Percentiles rank a stretch among this genome's conserved stretches.
Conservation (phyloP, 2,797 vertebrate species). For the Phataginus tricuspis region DNA sequence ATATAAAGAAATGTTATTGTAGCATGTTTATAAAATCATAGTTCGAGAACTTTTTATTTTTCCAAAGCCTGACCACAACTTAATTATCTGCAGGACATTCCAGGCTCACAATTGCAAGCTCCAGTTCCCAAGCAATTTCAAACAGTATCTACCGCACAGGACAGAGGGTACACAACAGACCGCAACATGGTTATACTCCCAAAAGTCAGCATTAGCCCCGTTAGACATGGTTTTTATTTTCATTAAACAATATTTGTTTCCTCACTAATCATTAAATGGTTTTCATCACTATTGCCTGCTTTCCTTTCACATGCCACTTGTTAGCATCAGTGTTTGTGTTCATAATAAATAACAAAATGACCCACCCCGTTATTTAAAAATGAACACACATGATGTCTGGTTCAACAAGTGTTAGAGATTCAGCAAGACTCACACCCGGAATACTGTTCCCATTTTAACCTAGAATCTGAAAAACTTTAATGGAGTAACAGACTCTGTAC, state of each 20-base stretch:
- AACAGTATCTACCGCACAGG: conserved; percentile 91
- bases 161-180: conserved; percentile 85
- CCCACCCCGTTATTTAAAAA: conserved; percentile 56
- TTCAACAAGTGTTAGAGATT: not conserved
- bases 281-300: conserved; percentile 83
- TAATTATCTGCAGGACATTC: conserved; percentile 97
- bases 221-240: conserved; percentile 88
- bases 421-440: not conserved
- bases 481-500: not conserved
- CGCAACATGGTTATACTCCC: conserved; percentile 82
- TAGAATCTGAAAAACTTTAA: not conserved
- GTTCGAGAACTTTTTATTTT: conserved; percentile 93
- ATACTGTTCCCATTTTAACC: not conserved
- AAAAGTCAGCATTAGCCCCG: conserved; percentile 84
- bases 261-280: conserved; percentile 85
- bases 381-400: conserved; percentile 45
- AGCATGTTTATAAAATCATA: conserved; percentile 99
- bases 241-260: conserved; percentile 91
- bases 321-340: conserved; percentile 78
- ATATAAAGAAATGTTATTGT: conserved; percentile 99
- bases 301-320: conserved; percentile 79
- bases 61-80: conserved; percentile 92
- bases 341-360: conserved; percentile 73
- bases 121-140: conserved; percentile 91
- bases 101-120: conserved; percentile 93